phyloP scores from a whole-genome alignment of 2,113 vertebrate species.

The Lophura nycthemera region DNA sequence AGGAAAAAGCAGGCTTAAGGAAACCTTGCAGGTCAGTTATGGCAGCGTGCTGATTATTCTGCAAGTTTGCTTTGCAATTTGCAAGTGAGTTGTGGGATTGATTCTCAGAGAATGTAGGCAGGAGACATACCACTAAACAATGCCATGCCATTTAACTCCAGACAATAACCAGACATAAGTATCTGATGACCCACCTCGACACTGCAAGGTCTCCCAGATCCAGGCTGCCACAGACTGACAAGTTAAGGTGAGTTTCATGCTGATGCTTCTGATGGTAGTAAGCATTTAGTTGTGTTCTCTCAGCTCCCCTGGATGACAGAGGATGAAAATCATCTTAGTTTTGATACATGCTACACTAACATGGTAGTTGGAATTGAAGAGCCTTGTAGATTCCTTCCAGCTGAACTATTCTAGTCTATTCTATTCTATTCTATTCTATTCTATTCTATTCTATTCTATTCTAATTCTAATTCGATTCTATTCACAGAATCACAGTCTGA shows the following conservation, averaged over 20 bases:
- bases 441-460: background rate
- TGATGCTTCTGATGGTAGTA: background rate
- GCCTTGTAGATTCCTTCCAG: background rate
- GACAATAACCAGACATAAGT: background rate
- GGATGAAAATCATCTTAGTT: background rate
- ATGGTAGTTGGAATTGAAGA: background rate
- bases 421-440: background rate
- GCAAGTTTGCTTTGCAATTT: rapidly evolving
- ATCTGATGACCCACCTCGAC: background rate
- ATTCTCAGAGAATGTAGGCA: background rate
- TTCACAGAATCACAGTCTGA: no score
- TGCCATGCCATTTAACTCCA: background rate
- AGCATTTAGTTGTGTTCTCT: no score
- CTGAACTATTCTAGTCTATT: background rate
- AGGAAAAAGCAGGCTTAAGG: background rate
- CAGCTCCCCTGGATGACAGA: background rate
- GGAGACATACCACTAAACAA: background rate
- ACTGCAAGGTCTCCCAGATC: no score
- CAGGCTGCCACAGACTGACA: background rate
- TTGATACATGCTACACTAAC: background rate
- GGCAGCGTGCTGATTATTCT: background rate
- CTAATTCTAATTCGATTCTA: background rate
- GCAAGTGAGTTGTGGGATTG: background rate
- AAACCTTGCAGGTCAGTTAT: background rate
- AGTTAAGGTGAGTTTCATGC: background rate